phyloP scores from a whole-genome alignment of 2,113 vertebrate species.

The Furnarius figulus region DNA sequence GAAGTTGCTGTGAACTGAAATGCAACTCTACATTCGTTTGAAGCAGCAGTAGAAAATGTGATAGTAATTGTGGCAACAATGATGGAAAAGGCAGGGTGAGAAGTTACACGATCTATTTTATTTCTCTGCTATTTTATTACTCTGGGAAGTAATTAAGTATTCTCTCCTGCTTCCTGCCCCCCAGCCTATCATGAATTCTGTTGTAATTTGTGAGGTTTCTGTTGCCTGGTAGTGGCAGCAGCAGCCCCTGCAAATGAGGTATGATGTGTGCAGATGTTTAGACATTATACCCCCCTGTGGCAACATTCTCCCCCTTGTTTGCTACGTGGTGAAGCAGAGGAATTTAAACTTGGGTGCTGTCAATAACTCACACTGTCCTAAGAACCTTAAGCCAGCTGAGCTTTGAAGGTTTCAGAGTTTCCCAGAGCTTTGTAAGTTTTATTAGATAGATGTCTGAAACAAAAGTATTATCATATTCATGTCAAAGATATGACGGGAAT shows the following conservation, averaged over 20 bases:
- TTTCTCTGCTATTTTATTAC: not conserved
- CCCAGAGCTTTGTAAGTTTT: not conserved
- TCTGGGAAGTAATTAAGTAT: not conserved
- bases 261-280: not conserved
- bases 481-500: not conserved
- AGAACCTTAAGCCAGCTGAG: not conserved
- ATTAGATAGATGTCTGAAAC: not conserved
- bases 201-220: not conserved
- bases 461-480: not conserved
- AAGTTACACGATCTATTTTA: not conserved
- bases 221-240: not conserved
- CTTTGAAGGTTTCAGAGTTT: not conserved
- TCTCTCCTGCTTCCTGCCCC: not conserved
- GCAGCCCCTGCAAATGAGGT: not conserved
- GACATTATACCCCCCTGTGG: not conserved
- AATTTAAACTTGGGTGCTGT: not conserved
- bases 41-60: not conserved
- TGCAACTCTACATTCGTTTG: not conserved
- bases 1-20: not conserved
- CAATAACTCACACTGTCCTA: not conserved
- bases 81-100: not conserved
- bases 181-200: not conserved
- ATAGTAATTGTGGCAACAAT: not conserved
- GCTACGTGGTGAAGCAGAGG: not conserved
- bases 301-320: not conserved